Percentiles rank a stretch among this genome's conserved stretches.
Conservation (phyloP, 2,113 vertebrate genomes). For the Turnix velox region DNA sequence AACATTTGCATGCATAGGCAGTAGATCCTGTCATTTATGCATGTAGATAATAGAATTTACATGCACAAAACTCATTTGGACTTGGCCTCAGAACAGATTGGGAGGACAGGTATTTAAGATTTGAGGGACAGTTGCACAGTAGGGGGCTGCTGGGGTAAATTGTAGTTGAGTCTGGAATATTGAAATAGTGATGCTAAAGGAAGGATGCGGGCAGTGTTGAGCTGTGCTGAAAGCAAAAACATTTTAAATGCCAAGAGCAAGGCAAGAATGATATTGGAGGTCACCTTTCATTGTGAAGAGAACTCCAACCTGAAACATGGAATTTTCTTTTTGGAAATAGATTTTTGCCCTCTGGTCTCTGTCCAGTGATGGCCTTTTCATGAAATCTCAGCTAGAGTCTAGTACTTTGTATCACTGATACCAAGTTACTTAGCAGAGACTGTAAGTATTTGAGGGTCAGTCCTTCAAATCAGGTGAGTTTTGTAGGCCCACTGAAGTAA, state of each 20-base stretch:
- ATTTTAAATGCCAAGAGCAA: slow-evolving; percentile 8
- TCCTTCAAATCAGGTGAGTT: neutral
- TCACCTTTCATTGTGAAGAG: slow-evolving; percentile 38
- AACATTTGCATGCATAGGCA: slow-evolving; percentile 21
- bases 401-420: neutral
- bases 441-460: neutral
- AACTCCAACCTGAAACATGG: neutral
- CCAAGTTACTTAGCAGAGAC: neutral
- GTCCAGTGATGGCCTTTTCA: slow-evolving; percentile 25
- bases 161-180: slow-evolving; percentile 15
- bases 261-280: slow-evolving; percentile 36
- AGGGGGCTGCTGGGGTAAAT: slow-evolving; percentile 18
- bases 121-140: slow-evolving; percentile 50
- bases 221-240: neutral
- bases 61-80: slow-evolving; percentile 46
- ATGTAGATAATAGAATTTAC: slow-evolving; percentile 60
- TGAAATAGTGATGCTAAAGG: slow-evolving; percentile 18
- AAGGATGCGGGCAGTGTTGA: neutral
- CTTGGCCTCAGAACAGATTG: slow-evolving; percentile 34
- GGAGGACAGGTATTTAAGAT: slow-evolving; percentile 53
- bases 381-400: slow-evolving; percentile 18
- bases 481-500: neutral
- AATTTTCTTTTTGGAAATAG: slow-evolving; percentile 11
- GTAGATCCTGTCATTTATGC: slow-evolving; percentile 53
- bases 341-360: neutral